Percentiles rank a stretch among this genome's conserved stretches.
phyloP scores from a whole-genome alignment of 2,797 vertebrate genomes.

The Acipenser oxyrinchus region DNA sequence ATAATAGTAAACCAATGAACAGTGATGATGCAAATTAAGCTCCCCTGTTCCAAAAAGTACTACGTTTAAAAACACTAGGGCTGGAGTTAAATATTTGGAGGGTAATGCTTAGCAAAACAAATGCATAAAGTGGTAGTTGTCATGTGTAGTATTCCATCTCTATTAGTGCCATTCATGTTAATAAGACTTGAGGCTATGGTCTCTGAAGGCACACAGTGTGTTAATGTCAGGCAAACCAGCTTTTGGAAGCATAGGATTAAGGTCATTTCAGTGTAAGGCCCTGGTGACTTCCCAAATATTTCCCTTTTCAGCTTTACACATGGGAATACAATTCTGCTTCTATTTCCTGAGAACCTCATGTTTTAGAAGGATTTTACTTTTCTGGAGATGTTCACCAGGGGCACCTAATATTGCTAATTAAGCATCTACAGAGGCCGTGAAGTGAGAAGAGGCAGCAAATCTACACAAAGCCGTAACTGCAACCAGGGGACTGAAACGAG shows the following conservation, averaged over 20 bases:
- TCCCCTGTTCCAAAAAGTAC: background rate
- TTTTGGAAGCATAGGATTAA: background rate
- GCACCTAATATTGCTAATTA: no score
- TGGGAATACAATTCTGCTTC: no score
- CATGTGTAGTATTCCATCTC: slow-evolving; percentile 4
- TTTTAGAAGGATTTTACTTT: no score
- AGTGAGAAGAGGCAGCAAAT: no score
- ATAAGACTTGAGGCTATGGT: background rate
- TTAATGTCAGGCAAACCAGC: background rate
- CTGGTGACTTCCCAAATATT: background rate
- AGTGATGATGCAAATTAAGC: background rate
- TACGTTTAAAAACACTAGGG: background rate
- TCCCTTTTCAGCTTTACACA: background rate
- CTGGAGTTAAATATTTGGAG: slow-evolving; percentile 7
- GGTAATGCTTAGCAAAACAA: slow-evolving; percentile 6
- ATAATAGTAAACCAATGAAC: no score
- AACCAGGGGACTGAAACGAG: no score
- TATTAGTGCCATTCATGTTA: slow-evolving; percentile 4
- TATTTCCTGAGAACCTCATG: no score
- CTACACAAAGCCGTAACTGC: no score
- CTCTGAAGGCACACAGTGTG: background rate
- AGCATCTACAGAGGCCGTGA: no score
- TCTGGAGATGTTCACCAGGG: no score
- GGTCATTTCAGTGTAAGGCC: background rate
- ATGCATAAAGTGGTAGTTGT: slow-evolving; percentile 2